Evolutionary conservation across 2,113 vertebrate genomes (phyloP), one percentile per base, ranked within the genome.

Genomic region (Crotalus helleri): DNA sequence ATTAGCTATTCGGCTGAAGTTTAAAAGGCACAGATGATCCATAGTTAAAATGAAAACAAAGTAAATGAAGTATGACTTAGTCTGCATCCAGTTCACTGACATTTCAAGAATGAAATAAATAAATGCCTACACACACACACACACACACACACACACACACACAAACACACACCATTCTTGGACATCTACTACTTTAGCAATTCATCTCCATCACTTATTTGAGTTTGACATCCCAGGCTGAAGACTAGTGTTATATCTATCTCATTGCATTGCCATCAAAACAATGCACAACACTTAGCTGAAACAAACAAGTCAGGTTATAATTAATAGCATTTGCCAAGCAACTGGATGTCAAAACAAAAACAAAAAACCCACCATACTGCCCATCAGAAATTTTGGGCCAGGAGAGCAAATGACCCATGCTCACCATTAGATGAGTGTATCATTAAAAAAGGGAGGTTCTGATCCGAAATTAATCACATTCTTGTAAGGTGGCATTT

Each of bases 401-500:
- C 53, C 94, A 15, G 21, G 59, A 92, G 58, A 95, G 89, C 17
- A 96, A 96, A 94, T 92, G 92, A 95, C 93, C 94, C 92, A 93
- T 59, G 95, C 24, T 87, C 0, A 5, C 29, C 51, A 90, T 93
- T 93, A 95, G 88, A 96, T 93, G 33, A 91, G 46, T 74, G 94
- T 91, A 96, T 93, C 94, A 94, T 93, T 97, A 21, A 39, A n/a
- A 93, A 96, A 94, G 64, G 86, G 92, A 94, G 94, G 90, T 96
- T 95, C 94, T 90, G 87, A 95, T 93, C 88, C 93, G 61, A 97
- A 97, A 97, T 97, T 95, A 97, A 96, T 97, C 13, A 1, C 58
- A 69, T 96, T 95, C 87, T 95, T 44, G 23, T 88, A 96, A 96
- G 88, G 93, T 96, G 95, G 85, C 95, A 97, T 88, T 92, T 3